phyloP scores from a whole-genome alignment of 2,113 vertebrate species.

The Damaliscus lunatus region DNA sequence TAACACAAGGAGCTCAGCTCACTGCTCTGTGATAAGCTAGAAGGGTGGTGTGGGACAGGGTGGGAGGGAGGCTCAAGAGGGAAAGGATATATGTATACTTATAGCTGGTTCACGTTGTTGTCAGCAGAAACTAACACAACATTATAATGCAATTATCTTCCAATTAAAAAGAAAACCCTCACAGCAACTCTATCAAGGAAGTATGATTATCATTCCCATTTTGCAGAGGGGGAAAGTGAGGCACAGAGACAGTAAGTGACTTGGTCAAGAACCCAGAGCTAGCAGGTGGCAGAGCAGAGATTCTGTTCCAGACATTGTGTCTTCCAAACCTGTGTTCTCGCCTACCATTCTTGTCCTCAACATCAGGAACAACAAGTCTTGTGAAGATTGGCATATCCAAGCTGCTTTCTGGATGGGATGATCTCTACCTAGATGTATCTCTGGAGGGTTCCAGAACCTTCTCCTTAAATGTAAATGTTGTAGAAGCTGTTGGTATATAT shows the following conservation, averaged over 20 bases:
- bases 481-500: not conserved
- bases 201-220: rapidly evolving
- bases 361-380: not conserved
- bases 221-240: not conserved
- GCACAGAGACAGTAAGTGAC: rapidly evolving
- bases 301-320: too few species aligned
- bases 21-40: not conserved
- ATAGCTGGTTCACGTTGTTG: not conserved
- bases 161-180: not conserved
- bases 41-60: not conserved
- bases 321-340: too few species aligned
- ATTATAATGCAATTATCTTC: not conserved
- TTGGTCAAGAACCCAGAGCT: not conserved
- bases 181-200: rapidly evolving
- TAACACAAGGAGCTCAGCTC: not conserved
- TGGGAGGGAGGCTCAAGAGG: not conserved
- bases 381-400: not conserved
- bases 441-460: not conserved
- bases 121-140: not conserved
- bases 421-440: not conserved
- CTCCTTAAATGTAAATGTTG: not conserved
- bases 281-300: not conserved
- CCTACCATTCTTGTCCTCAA: rapidly evolving
- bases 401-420: not conserved
- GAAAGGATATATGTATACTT: not conserved